Conservation (phyloP, 2,797 vertebrate species). For the Adelosebastes latens region DNA sequence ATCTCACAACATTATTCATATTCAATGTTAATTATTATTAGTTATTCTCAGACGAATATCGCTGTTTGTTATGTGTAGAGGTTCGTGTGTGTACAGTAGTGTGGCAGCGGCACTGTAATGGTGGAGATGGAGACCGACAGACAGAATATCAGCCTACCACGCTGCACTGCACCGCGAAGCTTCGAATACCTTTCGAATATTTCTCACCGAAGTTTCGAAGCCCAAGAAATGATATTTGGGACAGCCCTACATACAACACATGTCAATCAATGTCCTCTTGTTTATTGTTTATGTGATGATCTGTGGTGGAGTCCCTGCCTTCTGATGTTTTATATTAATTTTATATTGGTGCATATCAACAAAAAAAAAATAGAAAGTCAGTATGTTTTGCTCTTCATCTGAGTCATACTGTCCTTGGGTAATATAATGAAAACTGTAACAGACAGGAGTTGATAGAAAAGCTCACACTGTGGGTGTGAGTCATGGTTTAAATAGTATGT, state of each 20-base stretch:
- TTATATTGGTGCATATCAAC: not conserved
- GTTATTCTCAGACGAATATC: no score
- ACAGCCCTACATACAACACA: not conserved
- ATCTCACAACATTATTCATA: no score
- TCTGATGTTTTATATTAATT: not conserved
- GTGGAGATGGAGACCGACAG: no score
- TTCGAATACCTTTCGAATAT: no score
- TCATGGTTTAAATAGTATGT: constrained; percentile 51
- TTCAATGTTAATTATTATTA: no score
- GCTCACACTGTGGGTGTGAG: constrained; percentile 33
- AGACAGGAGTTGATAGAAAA: constrained; percentile 37
- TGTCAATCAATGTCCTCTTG: not conserved
- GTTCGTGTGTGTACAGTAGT: no score
- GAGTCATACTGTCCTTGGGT: constrained; percentile 39
- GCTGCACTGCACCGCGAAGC: no score
- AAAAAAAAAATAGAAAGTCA: constrained; percentile 21
- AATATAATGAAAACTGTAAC: constrained; percentile 28
- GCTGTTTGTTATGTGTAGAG: no score
- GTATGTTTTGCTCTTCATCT: constrained; percentile 36
- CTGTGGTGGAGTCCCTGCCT: not conserved
- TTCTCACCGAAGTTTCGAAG: no score
- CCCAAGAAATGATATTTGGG: not conserved
- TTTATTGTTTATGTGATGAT: not conserved
- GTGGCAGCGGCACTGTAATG: fast-evolving
- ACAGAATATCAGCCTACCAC: no score